phyloP scores from a whole-genome alignment of 1,140 invertebrate species.

The Drosophila pachea region DNA sequence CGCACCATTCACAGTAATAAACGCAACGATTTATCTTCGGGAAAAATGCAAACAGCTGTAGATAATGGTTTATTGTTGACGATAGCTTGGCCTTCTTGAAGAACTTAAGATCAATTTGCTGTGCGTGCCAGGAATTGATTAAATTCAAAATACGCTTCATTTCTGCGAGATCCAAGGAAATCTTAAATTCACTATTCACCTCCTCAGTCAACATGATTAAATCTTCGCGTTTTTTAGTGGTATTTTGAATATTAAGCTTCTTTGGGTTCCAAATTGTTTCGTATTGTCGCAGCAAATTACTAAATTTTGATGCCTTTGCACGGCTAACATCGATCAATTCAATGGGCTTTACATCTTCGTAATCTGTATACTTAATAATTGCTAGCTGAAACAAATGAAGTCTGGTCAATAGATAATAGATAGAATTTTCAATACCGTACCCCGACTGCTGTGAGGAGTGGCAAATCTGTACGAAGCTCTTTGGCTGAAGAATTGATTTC shows the following conservation, averaged over 20 bases:
- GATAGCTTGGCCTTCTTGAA: slow-evolving; percentile 33
- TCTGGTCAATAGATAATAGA: neutral
- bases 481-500: neutral
- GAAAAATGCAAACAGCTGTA: slow-evolving; percentile 54
- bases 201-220: slow-evolving; percentile 12
- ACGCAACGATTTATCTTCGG: slow-evolving; percentile 36
- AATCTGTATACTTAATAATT: slow-evolving; percentile 29
- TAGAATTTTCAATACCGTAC: slow-evolving; percentile 29
- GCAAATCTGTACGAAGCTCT: neutral
- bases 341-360: slow-evolving; percentile 35
- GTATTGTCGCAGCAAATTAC: slow-evolving; percentile 21
- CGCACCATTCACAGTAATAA: slow-evolving; percentile 49
- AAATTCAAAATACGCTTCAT: slow-evolving; percentile 64
- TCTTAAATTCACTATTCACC: slow-evolving; percentile 31
- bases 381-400: slow-evolving; percentile 37
- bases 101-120: slow-evolving; percentile 33
- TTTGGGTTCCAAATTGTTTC: slow-evolving; percentile 37
- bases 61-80: slow-evolving; percentile 12
- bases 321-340: slow-evolving; percentile 39
- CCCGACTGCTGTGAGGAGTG: slow-evolving; percentile 40
- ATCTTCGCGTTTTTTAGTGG: neutral
- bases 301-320: slow-evolving; percentile 28
- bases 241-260: neutral
- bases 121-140: slow-evolving; percentile 47
- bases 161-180: slow-evolving; percentile 33